Conservation (phyloP, 2,113 vertebrate genomes). For the Phainopepla nitens region DNA sequence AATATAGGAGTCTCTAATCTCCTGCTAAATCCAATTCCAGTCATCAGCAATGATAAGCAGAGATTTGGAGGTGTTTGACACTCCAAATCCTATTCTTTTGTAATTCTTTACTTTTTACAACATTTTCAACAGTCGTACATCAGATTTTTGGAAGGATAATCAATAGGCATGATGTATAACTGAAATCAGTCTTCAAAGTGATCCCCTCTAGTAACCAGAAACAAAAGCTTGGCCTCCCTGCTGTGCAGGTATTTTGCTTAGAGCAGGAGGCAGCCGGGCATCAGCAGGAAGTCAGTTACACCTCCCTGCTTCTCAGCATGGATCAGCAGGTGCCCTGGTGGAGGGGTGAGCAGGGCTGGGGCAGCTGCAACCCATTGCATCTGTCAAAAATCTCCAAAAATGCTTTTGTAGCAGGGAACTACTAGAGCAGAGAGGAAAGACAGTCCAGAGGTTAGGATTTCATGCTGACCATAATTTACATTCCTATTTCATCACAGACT, state of each 20-base stretch:
- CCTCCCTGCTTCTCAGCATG: conserved; percentile 7
- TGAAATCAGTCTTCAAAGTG: conserved; percentile 65
- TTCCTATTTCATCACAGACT: neutral
- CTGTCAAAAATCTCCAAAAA: conserved; percentile 5
- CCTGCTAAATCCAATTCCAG: conserved; percentile 62
- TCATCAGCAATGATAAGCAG: conserved; percentile 62
- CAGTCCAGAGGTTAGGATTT: neutral
- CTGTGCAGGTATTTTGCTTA: conserved; percentile 51
- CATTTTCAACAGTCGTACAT: conserved; percentile 50
- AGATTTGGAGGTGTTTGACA: conserved; percentile 55
- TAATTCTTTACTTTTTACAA: conserved; percentile 65
- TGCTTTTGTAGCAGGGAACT: neutral
- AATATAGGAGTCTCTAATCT: conserved; percentile 66
- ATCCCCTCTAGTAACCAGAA: conserved; percentile 60
- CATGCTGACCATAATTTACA: neutral
- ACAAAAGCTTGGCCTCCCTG: conserved; percentile 52
- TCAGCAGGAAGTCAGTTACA: conserved; percentile 41
- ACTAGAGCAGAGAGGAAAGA: neutral
- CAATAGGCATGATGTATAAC: conserved; percentile 49
- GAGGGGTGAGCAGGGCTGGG: neutral
- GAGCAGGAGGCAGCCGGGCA: conserved; percentile 15
- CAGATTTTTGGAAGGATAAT: conserved; percentile 70
- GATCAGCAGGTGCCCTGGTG: neutral
- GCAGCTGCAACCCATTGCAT: neutral
- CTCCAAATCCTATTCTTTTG: conserved; percentile 59